Evolutionary conservation across 2,113 vertebrate species (phyloP), one percentile per base, ranked within the genome.

Genomic region (Stomatorhinus ivindoensis): DNA sequence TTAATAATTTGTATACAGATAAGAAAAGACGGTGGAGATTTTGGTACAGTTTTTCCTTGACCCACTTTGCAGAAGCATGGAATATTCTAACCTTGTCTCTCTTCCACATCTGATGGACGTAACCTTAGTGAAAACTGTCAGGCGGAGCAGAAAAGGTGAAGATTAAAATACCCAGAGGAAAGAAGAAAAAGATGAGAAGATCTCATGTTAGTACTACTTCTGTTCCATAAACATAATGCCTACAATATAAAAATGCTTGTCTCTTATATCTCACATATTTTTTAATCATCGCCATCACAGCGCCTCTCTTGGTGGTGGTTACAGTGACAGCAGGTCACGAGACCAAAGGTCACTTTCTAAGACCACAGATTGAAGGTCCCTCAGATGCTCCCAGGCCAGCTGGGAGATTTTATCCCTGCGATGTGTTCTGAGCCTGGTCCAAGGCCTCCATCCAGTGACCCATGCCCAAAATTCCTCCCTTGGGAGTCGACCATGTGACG

Each of bases 151-250:
- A 27, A 86, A 48, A 86, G 83, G 83, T 86, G 83, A 48, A 48
- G 83, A 86, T 86, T 86, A 86, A 86, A 86, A 86, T 86, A 86
- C 73, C 73, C 73, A 80, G 73, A 80, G 35, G 73, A 80, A 80
- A 80, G 73, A 19, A 17, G n/a, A 80, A 76, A 39, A 53, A 5
- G 4, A 53, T 53, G 69, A 76, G 3, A 31, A 76, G 69, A 39
- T 76, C 69, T 76, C 21, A 55, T 61, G 55, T 61, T 69, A 39
- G 15, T 19, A 19, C 4, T 19, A 8, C 73, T 80, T 80, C 17
- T 80, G 0, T 42, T 80, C 35, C 31, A 80, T 80, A 80, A 80
- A 80, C 73, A 80, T 19, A 80, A 42, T 42, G 15, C 35, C 3
- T 19, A 42, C 61, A 31, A 3, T 69, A 42, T 42, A 80, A 13